Evolutionary conservation across 23 tunicate species (phyloP), one percentile per base, ranked within the genome.

Genomic region (Styela clava): DNA sequence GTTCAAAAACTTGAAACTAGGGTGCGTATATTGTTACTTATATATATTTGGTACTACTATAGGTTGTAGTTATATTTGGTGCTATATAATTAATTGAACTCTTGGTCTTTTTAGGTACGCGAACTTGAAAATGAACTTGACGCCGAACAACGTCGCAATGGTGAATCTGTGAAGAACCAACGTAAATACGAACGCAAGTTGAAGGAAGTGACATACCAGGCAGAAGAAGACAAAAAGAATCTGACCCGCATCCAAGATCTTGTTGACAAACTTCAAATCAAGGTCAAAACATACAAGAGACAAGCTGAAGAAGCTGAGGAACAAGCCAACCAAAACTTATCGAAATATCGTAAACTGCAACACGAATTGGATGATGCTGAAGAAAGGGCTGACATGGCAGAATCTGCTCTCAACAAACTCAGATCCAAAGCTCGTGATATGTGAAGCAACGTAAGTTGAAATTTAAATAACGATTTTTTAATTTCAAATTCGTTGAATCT

Each of bases 281-380:
- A 96, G 82, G 99, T 96, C 69, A 96, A 96, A 82, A 85, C 99
- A 7, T 96, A 96, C 90, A 96, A 96, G 69, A 87, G 97, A 44
- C 99, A 96, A 68, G 83, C 88, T 35, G 99, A 96, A 67, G 99
- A 96, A 81, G 84, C 99, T 76, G 96, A 90, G 72, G 96, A 90
- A 62, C 89, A 85, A 69, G 96, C 96, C 1, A 90, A 85, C 37
- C 84, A 84, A 21, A 90, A 90, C 73, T 33, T 90, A 74, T 62
- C 86, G 68, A 85, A 85, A 69, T 90, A 85, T 73, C 83, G 96
- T 23, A 90, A 90, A 37, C 84, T 90, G 16, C 96, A 90, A 65
- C 96, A 90, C 68, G 96, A 90, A 31, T 79, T 90, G 37, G 96
- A 90, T 74, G 96, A 90, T 64, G 89, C 96, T 30, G 96, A 90